phyloP scores from a whole-genome alignment of 2,113 vertebrate species.

The Cryptomyrus ogoouensis region DNA sequence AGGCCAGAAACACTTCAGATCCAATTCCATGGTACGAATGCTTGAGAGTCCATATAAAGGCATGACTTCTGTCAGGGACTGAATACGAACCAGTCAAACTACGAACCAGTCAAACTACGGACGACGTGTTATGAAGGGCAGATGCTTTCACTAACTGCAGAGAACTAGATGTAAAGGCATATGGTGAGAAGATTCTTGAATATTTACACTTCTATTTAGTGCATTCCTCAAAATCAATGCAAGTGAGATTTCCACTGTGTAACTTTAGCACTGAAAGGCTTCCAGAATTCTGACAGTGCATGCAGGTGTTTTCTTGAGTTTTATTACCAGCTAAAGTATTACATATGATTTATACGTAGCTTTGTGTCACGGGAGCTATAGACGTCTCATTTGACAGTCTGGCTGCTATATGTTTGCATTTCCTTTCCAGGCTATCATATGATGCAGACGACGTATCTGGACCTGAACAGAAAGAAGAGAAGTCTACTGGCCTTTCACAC shows the following conservation, averaged over 20 bases:
- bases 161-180: not conserved
- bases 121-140: not conserved
- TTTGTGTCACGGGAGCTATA: not conserved
- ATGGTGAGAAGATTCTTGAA: not conserved
- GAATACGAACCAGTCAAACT: constrained; percentile 1
- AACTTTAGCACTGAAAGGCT: not conserved
- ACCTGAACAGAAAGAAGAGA: not conserved
- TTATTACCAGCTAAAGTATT: not conserved
- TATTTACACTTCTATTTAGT: not conserved
- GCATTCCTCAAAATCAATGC: not conserved
- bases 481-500: not conserved
- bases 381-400: not conserved
- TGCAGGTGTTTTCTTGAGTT: not conserved
- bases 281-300: not conserved
- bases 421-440: not conserved
- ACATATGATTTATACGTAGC: not conserved
- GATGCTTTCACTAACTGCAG: not conserved
- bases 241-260: not conserved
- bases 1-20: not conserved
- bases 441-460: not conserved
- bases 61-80: not conserved
- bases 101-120: not conserved
- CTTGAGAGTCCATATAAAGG: not conserved
- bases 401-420: not conserved
- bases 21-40: not conserved